Percentiles rank a stretch among this genome's conserved stretches.
These are phyloP conservation scores for Hippocampus barbouri DNA, from an alignment of 2,113 vertebrate species.

Conservation along the genomic window DNA sequence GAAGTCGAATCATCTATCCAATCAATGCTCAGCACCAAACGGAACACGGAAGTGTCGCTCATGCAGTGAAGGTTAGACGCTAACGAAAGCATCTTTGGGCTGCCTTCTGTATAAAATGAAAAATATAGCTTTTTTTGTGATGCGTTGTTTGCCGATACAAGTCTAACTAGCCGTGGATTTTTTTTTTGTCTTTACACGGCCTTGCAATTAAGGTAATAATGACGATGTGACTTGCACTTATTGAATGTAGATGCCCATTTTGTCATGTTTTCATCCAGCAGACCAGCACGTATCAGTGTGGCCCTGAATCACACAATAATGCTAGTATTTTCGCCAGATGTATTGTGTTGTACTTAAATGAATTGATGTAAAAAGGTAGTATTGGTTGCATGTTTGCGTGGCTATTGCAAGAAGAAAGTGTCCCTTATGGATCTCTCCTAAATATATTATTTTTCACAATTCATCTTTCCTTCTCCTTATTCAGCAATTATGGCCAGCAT, in stretches of 20 bases:
- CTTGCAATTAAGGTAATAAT: constrained; percentile 22
- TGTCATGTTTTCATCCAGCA: background rate
- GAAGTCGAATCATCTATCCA: constrained; percentile 27
- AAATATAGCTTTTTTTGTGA: background rate
- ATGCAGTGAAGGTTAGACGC: background rate
- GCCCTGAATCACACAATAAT: background rate
- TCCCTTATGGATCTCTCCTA: no score
- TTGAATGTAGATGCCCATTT: background rate
- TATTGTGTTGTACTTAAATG: background rate
- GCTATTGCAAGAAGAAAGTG: no score
- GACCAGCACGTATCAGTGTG: background rate
- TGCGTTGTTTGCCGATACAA: background rate
- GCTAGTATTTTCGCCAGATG: background rate
- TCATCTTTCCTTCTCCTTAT: background rate
- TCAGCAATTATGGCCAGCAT: constrained; percentile 73
- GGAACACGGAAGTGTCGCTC: background rate
- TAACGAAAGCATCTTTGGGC: background rate
- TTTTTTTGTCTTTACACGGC: background rate
- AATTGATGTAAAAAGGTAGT: background rate
- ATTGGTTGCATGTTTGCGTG: background rate
- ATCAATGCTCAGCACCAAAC: constrained; percentile 7
- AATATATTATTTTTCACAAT: background rate
- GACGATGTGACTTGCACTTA: background rate
- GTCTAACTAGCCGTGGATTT: background rate
- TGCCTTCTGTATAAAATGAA: background rate